phyloP scores from a whole-genome alignment of 1,140 invertebrate species.

The Drosophila nigromelanica region DNA sequence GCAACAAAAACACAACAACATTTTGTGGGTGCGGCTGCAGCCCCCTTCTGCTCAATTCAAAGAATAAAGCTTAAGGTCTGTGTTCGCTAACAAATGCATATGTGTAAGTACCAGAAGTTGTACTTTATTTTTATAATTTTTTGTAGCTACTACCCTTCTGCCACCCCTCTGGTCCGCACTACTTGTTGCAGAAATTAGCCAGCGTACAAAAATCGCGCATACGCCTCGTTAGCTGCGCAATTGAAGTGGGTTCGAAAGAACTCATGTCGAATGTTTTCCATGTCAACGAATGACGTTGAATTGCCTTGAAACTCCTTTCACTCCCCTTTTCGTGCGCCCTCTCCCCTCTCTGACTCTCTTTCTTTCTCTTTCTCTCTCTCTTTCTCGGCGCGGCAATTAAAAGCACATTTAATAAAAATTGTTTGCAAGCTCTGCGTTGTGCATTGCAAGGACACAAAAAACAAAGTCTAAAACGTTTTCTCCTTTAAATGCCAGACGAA shows the following conservation, averaged over 20 bases:
- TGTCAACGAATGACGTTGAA: constrained; percentile 43
- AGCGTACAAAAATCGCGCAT: constrained; percentile 37
- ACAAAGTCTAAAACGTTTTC: constrained; percentile 26
- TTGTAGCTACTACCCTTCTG: background rate
- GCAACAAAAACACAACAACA: constrained; percentile 37
- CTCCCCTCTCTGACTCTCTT: too few relatives aligned
- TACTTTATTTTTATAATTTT: constrained; percentile 65
- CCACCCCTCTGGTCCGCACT: background rate
- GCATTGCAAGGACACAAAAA: constrained; percentile 47
- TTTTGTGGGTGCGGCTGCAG: background rate
- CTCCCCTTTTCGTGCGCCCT: too few relatives aligned
- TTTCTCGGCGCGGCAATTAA: constrained; percentile 55
- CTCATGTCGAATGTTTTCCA: constrained; percentile 15
- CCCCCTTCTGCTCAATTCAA: constrained; percentile 16
- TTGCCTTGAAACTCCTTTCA: constrained; percentile 35
- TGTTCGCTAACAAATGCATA: constrained; percentile 14
- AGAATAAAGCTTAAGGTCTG: constrained; percentile 37
- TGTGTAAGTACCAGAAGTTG: constrained; percentile 6
- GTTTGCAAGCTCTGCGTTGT: constrained; percentile 40
- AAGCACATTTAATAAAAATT: constrained; percentile 69
- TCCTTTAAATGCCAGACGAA: constrained; percentile 20
- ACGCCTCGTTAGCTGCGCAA: constrained; percentile 35
- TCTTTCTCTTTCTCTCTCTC: background rate
- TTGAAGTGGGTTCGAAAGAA: background rate
- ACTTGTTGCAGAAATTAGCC: constrained; percentile 55